Conservation (phyloP, 2,113 vertebrate genomes). For the Irena cyanogastra region DNA sequence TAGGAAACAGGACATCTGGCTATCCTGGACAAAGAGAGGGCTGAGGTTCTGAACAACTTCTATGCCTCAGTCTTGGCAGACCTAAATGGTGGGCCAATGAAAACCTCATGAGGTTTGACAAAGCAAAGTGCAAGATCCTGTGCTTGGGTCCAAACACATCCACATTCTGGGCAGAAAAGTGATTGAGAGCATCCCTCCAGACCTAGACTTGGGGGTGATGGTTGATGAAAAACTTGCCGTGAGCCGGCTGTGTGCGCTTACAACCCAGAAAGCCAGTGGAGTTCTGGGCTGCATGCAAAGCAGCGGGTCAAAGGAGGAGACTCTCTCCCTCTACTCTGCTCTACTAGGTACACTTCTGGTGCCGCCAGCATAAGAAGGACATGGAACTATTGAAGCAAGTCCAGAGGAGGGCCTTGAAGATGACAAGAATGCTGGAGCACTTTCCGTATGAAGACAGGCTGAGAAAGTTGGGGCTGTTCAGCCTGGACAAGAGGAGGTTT, state of each 20-base stretch:
- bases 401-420: background rate
- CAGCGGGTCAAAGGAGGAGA: background rate
- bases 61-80: background rate
- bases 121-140: background rate
- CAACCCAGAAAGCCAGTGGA: background rate
- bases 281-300: background rate
- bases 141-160: background rate
- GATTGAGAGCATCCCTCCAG: background rate
- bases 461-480: background rate
- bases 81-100: background rate
- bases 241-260: fast-evolving
- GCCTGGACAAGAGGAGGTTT: background rate
- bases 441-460: background rate
- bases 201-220: background rate
- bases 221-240: background rate
- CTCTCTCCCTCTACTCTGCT: background rate
- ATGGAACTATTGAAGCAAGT: background rate
- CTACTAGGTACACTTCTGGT: too few relatives aligned
- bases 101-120: background rate
- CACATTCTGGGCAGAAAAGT: background rate
- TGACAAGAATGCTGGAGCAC: background rate
- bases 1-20: background rate
- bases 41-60: background rate
- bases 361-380: background rate
- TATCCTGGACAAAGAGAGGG: background rate